Evolutionary conservation across 2,113 vertebrate species (phyloP).

Genomic region (Promerops cafer): DNA sequence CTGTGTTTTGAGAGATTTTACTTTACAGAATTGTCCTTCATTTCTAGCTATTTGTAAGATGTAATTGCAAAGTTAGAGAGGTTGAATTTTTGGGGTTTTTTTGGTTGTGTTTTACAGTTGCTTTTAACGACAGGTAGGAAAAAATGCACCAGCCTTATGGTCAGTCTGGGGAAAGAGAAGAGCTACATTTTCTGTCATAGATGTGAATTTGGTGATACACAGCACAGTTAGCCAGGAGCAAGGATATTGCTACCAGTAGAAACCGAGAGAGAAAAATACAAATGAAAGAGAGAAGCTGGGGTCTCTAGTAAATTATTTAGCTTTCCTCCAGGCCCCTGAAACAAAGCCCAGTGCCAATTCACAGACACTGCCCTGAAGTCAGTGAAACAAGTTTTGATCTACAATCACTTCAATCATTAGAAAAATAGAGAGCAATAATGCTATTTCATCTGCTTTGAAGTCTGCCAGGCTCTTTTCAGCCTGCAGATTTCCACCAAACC

Average conservation of each 20-base stretch:
- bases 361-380: neutral
- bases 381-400: neutral
- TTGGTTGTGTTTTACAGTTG: neutral
- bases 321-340: neutral
- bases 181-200: neutral
- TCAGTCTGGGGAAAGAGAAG: neutral
- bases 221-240: neutral
- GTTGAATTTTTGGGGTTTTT: neutral
- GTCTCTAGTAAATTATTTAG: neutral
- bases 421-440: neutral
- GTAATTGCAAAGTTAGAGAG: neutral
- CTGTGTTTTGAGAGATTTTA: neutral
- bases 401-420: neutral
- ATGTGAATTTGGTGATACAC: neutral
- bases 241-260: neutral
- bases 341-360: neutral
- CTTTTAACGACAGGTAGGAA: neutral
- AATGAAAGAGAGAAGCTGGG: neutral
- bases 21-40: neutral
- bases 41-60: neutral
- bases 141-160: neutral
- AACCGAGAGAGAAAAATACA: neutral
- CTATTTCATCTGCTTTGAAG: neutral
- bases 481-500: neutral
- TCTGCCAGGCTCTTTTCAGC: neutral